These are phyloP conservation scores for Spilosoma lubricipeda DNA, from an alignment of 2,888 invertebrate genomes.

Conservation along the genomic window DNA sequence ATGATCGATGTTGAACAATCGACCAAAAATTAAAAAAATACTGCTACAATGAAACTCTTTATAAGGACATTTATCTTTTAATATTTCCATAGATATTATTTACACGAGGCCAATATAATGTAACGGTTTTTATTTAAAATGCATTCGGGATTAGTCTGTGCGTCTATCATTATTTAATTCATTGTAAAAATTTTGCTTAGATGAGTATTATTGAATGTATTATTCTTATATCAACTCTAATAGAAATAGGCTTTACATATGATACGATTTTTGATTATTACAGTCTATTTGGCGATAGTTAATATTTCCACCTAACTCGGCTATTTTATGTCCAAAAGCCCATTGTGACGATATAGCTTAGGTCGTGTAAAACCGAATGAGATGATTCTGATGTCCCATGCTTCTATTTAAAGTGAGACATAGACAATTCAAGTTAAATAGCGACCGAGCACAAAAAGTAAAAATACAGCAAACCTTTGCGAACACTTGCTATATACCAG, in stretches of 20 bases:
- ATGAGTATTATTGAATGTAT: constrained; percentile 27
- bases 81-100: constrained; percentile 11
- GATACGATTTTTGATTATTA: constrained; percentile 23
- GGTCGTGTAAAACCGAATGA: background rate
- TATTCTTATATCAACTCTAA: constrained; percentile 38
- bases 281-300: constrained; percentile 3
- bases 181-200: constrained; percentile 22
- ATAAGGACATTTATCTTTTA: constrained; percentile 1
- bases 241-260: constrained; percentile 31
- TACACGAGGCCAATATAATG: constrained; percentile 16
- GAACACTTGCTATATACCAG: background rate
- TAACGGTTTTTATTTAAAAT: constrained; percentile 23
- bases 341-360: background rate
- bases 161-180: constrained; percentile 31
- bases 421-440: background rate
- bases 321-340: background rate
- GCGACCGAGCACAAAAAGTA: background rate
- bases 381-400: background rate
- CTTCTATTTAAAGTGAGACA: background rate
- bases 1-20: background rate
- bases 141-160: constrained; percentile 32
- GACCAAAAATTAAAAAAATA: constrained; percentile 5
- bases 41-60: constrained; percentile 10
- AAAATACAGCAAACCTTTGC: background rate
- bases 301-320: background rate